These are phyloP conservation scores for Leptura quadrifasciata DNA, from an alignment of 2,888 invertebrate species.

Conservation along the genomic window DNA sequence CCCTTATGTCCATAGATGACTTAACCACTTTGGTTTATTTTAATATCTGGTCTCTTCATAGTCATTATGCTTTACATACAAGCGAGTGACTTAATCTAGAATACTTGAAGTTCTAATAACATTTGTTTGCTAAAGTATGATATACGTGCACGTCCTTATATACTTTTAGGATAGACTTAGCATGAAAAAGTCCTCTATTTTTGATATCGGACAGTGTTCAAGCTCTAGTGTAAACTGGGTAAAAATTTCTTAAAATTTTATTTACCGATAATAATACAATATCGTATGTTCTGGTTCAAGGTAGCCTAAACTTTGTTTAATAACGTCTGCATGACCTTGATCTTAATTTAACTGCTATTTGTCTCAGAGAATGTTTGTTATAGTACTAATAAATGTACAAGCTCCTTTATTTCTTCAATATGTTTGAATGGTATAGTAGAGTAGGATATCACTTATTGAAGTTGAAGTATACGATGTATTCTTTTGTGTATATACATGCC, in stretches of 20 bases:
- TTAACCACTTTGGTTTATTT: too few species aligned
- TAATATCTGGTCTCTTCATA: too few species aligned
- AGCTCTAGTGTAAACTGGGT: too few species aligned
- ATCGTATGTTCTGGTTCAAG: not conserved
- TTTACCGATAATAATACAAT: not conserved
- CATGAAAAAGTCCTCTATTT: too few species aligned
- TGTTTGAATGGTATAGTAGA: not conserved
- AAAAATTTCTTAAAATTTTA: not conserved
- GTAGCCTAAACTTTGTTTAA: not conserved
- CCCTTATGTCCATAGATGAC: too few species aligned
- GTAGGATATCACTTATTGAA: not conserved
- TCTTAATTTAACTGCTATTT: slow-evolving; percentile 14
- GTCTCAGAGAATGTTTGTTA: not conserved
- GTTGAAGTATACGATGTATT: not conserved
- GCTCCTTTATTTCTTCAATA: not conserved
- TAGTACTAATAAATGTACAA: not conserved
- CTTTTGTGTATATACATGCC: not conserved
- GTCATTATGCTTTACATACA: too few species aligned
- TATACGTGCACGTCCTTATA: too few species aligned
- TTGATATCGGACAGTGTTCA: too few species aligned
- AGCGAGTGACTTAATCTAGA: too few species aligned
- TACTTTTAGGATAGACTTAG: too few species aligned
- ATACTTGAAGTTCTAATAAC: too few species aligned
- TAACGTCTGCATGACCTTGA: not conserved
- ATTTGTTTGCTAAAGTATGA: too few species aligned